These are phyloP conservation scores for Hetaerina americana DNA, from an alignment of 1,140 invertebrate genomes.

Conservation along the genomic window DNA sequence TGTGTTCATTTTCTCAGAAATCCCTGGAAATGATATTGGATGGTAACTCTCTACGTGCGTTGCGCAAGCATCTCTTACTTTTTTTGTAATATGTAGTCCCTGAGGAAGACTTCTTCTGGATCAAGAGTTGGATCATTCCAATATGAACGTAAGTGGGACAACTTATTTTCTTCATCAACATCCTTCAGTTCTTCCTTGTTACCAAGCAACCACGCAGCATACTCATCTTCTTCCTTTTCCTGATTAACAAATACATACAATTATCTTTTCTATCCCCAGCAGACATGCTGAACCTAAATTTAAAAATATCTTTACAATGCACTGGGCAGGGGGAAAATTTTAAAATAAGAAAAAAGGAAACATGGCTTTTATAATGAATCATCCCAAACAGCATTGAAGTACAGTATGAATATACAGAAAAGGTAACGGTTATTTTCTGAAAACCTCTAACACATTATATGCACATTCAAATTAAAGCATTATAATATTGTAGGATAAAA, in stretches of 20 bases:
- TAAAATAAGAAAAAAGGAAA: too few relatives aligned
- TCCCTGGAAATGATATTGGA: conserved; percentile 33
- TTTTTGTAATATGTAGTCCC: conserved; percentile 87
- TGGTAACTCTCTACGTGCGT: neutral
- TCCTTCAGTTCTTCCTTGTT: conserved; percentile 49
- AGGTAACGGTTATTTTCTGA: too few relatives aligned
- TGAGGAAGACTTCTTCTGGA: conserved; percentile 73
- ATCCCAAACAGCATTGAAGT: too few relatives aligned
- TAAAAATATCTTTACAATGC: too few relatives aligned
- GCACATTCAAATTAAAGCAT: too few relatives aligned
- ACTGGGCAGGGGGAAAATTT: too few relatives aligned
- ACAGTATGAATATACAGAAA: too few relatives aligned
- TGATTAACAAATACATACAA: conserved; percentile 17
- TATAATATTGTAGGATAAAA: too few relatives aligned
- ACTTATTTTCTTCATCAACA: conserved; percentile 42
- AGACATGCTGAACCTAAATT: too few relatives aligned
- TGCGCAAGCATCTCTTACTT: conserved; percentile 33
- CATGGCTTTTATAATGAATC: too few relatives aligned
- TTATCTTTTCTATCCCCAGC: too few relatives aligned
- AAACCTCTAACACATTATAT: too few relatives aligned
- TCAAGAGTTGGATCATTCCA: conserved; percentile 74
- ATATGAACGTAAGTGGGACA: conserved; percentile 64
- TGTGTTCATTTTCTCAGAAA: conserved; percentile 51
- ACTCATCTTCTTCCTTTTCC: conserved; percentile 53
- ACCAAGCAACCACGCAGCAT: conserved; percentile 71